These are phyloP conservation scores for Gymnocheta viridis DNA, from an alignment of 2,888 invertebrate species.

Conservation along the genomic window DNA sequence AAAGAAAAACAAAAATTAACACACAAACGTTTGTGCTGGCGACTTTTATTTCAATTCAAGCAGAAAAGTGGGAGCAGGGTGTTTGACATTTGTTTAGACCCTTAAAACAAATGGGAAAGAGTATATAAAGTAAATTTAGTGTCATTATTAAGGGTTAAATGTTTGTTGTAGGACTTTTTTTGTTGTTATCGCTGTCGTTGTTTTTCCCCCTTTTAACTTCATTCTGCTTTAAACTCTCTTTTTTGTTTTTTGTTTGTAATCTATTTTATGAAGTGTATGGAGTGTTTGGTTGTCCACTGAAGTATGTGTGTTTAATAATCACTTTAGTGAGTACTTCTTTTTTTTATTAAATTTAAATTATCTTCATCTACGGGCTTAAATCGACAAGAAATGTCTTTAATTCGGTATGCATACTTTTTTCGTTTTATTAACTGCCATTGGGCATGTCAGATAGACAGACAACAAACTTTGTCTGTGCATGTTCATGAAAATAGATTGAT, in stretches of 20 bases:
- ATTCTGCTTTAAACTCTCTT: not conserved
- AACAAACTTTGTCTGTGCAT: constrained; percentile 32
- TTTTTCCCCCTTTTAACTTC: not conserved
- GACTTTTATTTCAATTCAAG: constrained; percentile 20
- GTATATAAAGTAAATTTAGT: constrained; percentile 12
- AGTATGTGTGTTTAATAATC: not conserved
- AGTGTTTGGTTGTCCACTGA: not conserved
- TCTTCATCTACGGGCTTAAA: constrained; percentile 51
- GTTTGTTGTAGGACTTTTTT: constrained; percentile 16
- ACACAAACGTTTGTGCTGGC: constrained; percentile 27
- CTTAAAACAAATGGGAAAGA: not conserved
- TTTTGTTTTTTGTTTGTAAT: constrained; percentile 4
- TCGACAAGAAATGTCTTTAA: constrained; percentile 16
- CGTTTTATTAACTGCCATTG: constrained; percentile 48
- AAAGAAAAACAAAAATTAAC: constrained; percentile 12
- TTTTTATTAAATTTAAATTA: constrained; percentile 60
- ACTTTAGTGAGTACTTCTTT: constrained; percentile 4
- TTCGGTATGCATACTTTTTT: not conserved
- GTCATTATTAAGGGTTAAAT: constrained; percentile 65
- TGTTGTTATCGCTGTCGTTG: not conserved
- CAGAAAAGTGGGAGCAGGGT: constrained; percentile 34
- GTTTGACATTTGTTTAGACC: constrained; percentile 44
- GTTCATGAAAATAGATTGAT: constrained; percentile 40
- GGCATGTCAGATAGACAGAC: constrained; percentile 51
- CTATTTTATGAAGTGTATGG: constrained; percentile 19